phyloP scores from a whole-genome alignment of 2,888 invertebrate genomes.

The Agrochola lota region DNA sequence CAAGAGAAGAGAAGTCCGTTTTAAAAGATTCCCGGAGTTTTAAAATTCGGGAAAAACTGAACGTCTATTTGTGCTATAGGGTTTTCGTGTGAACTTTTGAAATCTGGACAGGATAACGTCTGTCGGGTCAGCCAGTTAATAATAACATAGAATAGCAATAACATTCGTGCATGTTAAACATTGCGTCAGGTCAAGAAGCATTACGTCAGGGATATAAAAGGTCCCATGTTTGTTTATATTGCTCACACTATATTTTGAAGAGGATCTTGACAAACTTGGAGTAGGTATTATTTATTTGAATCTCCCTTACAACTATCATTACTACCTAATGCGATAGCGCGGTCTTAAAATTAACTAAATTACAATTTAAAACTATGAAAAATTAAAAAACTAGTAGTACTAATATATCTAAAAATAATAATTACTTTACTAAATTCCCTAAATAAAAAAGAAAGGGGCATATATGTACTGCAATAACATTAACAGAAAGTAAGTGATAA shows the following conservation, averaged over 20 bases:
- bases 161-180: slow-evolving; percentile 38
- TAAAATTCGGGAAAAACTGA: neutral
- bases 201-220: slow-evolving; percentile 52
- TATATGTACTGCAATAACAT: too few species aligned
- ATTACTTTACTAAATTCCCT: too few species aligned
- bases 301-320: too few species aligned
- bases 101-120: neutral
- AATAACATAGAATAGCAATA: neutral
- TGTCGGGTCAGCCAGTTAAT: neutral
- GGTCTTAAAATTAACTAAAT: too few species aligned
- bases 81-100: neutral
- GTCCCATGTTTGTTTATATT: slow-evolving; percentile 12
- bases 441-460: too few species aligned
- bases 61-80: neutral
- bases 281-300: neutral
- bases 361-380: too few species aligned
- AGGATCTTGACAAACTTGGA: neutral
- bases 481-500: too few species aligned
- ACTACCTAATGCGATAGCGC: too few species aligned
- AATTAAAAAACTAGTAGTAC: too few species aligned
- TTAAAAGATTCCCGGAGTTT: neutral
- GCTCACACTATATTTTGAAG: neutral
- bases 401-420: too few species aligned
- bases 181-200: slow-evolving; percentile 44
- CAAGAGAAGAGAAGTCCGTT: too few species aligned